Evolutionary conservation across 2,113 vertebrate species (phyloP).

Genomic region (Ceratotherium simum): DNA sequence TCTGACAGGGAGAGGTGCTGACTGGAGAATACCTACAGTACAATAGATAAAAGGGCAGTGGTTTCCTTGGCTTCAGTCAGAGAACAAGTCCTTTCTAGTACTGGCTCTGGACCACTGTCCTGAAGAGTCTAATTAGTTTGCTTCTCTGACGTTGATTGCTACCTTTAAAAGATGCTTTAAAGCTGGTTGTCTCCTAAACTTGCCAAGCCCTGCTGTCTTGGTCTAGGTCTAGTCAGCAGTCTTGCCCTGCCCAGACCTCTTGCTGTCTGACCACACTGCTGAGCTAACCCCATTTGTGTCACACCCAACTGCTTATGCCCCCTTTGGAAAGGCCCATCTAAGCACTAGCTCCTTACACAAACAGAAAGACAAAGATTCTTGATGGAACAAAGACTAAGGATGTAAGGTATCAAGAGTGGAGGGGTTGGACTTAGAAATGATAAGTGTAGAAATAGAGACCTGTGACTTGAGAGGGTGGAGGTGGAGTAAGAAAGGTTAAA

Average conservation of each 20-base stretch:
- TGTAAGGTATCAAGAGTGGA: not conserved
- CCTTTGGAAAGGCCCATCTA: not conserved
- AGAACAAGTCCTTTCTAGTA: conserved; percentile 61
- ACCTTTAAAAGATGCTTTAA: conserved; percentile 34
- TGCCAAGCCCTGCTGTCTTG: not conserved
- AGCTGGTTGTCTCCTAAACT: conserved; percentile 38
- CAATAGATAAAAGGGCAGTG: not conserved
- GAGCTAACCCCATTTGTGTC: conserved; percentile 37
- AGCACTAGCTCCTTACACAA: conserved; percentile 12
- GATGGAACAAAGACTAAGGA: not conserved
- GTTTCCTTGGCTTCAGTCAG: not conserved
- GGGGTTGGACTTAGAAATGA: not conserved
- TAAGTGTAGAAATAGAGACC: not conserved
- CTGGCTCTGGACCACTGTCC: not conserved
- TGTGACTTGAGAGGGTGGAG: not conserved
- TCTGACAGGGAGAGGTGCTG: not conserved
- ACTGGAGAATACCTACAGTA: not conserved
- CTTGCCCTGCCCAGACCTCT: conserved; percentile 17
- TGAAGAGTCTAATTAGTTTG: conserved; percentile 65
- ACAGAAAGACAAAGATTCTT: not conserved
- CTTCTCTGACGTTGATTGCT: conserved; percentile 69
- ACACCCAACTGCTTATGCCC: not conserved
- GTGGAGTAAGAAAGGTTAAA: not conserved
- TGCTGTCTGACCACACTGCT: conserved; percentile 68
- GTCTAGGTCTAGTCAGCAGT: conserved; percentile 8